phyloP scores from a whole-genome alignment of 2,797 vertebrate species.

The Florisuga fusca region DNA sequence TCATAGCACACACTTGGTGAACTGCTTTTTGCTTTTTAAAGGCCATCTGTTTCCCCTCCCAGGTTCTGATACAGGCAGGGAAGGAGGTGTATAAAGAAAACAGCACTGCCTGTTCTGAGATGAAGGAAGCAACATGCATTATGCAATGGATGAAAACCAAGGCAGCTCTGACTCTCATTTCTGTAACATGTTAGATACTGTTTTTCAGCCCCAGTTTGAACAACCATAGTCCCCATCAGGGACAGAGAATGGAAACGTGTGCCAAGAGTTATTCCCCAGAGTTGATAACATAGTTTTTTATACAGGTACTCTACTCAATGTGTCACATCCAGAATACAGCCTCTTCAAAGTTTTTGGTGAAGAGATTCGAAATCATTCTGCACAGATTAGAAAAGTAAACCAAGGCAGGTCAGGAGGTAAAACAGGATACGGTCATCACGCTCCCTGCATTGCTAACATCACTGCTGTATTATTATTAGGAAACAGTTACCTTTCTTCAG shows the following conservation, averaged over 20 bases:
- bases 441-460: neutral
- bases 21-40: conserved; percentile 14
- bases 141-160: neutral
- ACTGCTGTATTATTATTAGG: neutral
- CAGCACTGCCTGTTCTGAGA: neutral
- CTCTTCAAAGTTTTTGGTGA: neutral
- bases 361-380: neutral
- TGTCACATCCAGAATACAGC: neutral
- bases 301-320: neutral
- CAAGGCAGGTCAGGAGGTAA: neutral
- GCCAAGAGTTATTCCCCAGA: neutral
- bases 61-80: neutral
- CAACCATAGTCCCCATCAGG: neutral
- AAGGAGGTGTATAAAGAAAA: neutral
- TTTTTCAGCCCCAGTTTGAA: neutral
- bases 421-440: neutral
- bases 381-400: neutral
- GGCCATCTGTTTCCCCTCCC: conserved; percentile 7
- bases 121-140: neutral
- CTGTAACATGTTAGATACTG: rapidly evolving
- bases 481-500: neutral
- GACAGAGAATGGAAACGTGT: neutral
- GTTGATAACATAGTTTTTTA: rapidly evolving
- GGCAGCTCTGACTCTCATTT: neutral
- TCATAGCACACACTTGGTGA: neutral